A percentile compares a stretch with the other conserved stretches of the same genome.
Evolutionary conservation across 2,113 vertebrate species (phyloP).

Genomic region (Myocastor coypus): DNA sequence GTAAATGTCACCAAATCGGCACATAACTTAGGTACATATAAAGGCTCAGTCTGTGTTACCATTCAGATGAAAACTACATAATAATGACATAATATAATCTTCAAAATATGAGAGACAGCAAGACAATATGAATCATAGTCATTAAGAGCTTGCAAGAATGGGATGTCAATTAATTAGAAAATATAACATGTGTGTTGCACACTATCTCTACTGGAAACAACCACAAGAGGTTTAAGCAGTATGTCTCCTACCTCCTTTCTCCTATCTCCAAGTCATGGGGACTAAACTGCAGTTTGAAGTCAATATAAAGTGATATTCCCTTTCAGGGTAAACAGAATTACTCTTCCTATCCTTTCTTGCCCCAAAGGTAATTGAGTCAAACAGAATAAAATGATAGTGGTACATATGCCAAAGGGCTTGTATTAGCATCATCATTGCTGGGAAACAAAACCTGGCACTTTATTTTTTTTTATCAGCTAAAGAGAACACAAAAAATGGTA

Average conservation of each 20-base stretch:
- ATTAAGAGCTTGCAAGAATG: constrained; percentile 38
- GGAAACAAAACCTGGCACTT: neutral
- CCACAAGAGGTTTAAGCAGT: neutral
- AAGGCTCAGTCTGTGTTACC: neutral
- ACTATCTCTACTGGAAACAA: constrained; percentile 38
- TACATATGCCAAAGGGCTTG: neutral
- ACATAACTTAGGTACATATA: constrained; percentile 22
- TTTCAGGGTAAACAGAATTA: neutral
- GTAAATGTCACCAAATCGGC: constrained; percentile 50
- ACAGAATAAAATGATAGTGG: neutral
- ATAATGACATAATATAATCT: constrained; percentile 36
- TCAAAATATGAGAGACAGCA: constrained; percentile 26
- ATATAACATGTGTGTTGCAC: neutral
- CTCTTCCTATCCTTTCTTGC: neutral
- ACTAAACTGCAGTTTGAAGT: neutral
- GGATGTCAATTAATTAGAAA: constrained; percentile 25
- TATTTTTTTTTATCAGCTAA: too few species aligned
- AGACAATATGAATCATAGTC: neutral
- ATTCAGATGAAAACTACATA: constrained; percentile 52
- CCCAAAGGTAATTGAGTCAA: neutral
- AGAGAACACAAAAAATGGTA: too few species aligned
- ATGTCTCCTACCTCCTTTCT: neutral
- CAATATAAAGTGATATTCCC: neutral
- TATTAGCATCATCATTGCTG: neutral
- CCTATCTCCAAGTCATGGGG: neutral